These are phyloP conservation scores for Spatulosminthurus flaviceps DNA, from an alignment of 2,888 invertebrate genomes.

Conservation along the genomic window DNA sequence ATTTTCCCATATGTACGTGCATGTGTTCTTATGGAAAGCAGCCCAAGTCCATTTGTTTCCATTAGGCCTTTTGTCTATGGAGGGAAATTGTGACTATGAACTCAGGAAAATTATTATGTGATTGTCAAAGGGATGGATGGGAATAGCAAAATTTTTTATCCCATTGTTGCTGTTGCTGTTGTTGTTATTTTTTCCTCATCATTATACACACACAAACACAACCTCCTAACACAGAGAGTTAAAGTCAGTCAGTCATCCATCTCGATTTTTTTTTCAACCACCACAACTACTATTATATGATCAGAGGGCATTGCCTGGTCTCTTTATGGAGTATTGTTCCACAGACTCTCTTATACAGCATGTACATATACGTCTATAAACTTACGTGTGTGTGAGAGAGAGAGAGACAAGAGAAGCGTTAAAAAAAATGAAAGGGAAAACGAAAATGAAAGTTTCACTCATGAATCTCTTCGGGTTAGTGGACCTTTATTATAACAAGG, in stretches of 20 bases:
- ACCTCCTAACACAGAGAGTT: neutral
- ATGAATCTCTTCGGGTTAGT: slow-evolving; percentile 45
- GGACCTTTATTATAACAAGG: slow-evolving; percentile 37
- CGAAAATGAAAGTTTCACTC: slow-evolving; percentile 38
- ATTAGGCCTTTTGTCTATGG: too few relatives aligned
- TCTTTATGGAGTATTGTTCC: slow-evolving; percentile 37
- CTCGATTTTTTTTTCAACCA: neutral
- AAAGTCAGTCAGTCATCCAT: slow-evolving; percentile 14
- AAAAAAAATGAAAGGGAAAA: slow-evolving; percentile 44
- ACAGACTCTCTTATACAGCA: neutral
- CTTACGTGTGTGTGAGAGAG: too few relatives aligned
- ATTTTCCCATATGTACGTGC: too few relatives aligned
- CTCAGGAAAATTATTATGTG: too few relatives aligned
- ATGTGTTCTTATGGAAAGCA: too few relatives aligned
- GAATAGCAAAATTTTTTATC: neutral
- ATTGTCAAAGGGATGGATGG: neutral
- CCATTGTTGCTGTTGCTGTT: neutral
- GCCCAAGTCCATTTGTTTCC: too few relatives aligned
- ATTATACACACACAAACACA: neutral
- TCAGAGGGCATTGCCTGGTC: slow-evolving; percentile 44
- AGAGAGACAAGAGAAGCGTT: too few relatives aligned
- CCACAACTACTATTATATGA: neutral
- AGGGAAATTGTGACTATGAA: too few relatives aligned
- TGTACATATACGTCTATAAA: neutral
- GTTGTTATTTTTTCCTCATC: slow-evolving; percentile 1